Evolutionary conservation across 2,113 vertebrate species (phyloP), one percentile per base, ranked within the genome.

Genomic region (Machaerirhynchus nigripectus): DNA sequence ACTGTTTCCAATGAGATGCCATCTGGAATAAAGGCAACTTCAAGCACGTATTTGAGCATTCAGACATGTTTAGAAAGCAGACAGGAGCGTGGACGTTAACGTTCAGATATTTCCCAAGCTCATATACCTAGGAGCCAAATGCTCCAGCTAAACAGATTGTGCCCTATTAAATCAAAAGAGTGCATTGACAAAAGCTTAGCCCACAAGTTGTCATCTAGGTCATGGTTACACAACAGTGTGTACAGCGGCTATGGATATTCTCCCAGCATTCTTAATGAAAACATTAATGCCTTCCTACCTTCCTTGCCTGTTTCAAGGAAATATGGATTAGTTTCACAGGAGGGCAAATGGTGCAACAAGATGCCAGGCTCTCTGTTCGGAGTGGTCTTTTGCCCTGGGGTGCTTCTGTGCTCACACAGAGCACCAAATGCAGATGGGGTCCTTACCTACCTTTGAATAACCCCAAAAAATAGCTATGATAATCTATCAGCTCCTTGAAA

Each of bases 141-240:
- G 55, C 75, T 92, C 37, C 81, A 89, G 91, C 65, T 94, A 73
- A 95, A 89, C 85, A 93, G 93, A 90, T 88, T 95, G 90, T 93
- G 90, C 59, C 87, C 78, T 93, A 74, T 93, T 95, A 94, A 94
- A 94, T 93, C 79, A 86, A 44, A 94, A 23, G 30, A 47, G 47
- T 8, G 39, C 47, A 15, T 12, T 44, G 63, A 85, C 67, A 89
- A 94, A 80, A 63, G 70, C 93, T 80, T 76, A 91, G 68, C 79
- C 84, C 85, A 83, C 84, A 90, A 77, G 85, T 63, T 59, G 75
- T 74, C 87, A 77, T 76, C 68, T 70, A 50, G 68, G 65, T 88
- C 65, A 39, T 24, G 1, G 3, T 73, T 91, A 87, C 64, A 67
- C 55, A 85, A 77, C 68, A 26, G 10, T 0, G 13, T 55, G 47